Evolutionary conservation across 2,888 invertebrate species (phyloP).

Genomic region (Dolichopus griseipennis): DNA sequence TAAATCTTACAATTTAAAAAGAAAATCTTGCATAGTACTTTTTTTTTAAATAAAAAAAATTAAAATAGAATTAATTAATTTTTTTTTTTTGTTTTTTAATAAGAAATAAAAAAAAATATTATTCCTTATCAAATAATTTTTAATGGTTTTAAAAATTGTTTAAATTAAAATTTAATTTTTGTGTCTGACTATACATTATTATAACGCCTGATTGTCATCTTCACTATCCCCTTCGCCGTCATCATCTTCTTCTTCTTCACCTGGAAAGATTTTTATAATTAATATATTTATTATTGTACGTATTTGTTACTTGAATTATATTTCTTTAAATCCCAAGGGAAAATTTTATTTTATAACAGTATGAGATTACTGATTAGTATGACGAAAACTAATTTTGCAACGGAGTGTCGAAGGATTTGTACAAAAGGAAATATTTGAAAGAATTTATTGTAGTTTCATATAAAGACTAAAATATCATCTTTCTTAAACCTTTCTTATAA

Average conservation of each 20-base stretch:
- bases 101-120: constrained; percentile 40
- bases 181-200: constrained; percentile 40
- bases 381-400: too few species aligned
- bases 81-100: constrained; percentile 29
- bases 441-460: too few species aligned
- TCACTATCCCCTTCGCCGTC: constrained; percentile 29
- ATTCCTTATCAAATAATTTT: constrained; percentile 34
- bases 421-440: too few species aligned
- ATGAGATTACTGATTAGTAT: too few species aligned
- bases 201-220: constrained; percentile 43
- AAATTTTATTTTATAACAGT: too few species aligned
- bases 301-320: too few species aligned
- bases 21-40: constrained; percentile 31
- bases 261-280: constrained; percentile 24
- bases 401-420: too few species aligned
- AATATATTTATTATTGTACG: too few species aligned
- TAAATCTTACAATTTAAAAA: constrained; percentile 31
- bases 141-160: constrained; percentile 25
- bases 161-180: constrained; percentile 26
- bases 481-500: too few species aligned
- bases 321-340: too few species aligned
- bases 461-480: too few species aligned
- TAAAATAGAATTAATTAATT: constrained; percentile 29
- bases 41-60: constrained; percentile 38
- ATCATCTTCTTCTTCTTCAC: constrained; percentile 41